Evolutionary conservation across 2,797 vertebrate species (phyloP), one percentile per base, ranked within the genome.

Genomic region (Philypnodon macrostomus): DNA sequence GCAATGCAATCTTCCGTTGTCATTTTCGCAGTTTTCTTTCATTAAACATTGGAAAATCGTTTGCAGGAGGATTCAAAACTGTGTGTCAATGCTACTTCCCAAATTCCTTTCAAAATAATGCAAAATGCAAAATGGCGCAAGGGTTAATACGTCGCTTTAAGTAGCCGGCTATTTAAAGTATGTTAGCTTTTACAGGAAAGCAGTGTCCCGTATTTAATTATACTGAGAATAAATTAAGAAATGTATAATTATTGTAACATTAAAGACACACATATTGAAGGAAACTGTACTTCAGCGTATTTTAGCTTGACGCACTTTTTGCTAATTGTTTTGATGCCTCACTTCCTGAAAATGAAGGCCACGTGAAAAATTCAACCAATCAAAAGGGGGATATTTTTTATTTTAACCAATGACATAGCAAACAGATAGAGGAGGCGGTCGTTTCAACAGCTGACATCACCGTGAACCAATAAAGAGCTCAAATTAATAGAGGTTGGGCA

Each of bases 381-480:
- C 7, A 65, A 3, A 58, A 39, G 1, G 7, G 2, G 2, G 6
- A 4, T 1, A 12, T 1, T 29, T 36, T 63, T 78, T 47, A 41
- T 54, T 51, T 40, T 11, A 26, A 24, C 36, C 30, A 41, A 5
- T 12, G 9, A 4, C 81, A 64, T 81, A 82, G 84, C 55, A 48
- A 1, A 36, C 1, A 23, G 7, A 0, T 0, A 1, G 0, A 2
- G 11, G 4, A 45, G 64, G 45, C 49, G 63, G 64, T n/a, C 0
- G 0, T 26, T 9, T 18, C 9, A 9, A 11, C 70, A 72, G 65
- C 67, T 83, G 80, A 86, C 79, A 85, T 88, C 83, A 85, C 81
- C 70, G 5, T 40, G 0, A 52, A 37, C 73, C 72, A 79, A 84
- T 74, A 4, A 4, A 0, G 23, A 7, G 1, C 17, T n/a, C 10